These are phyloP conservation scores for Allobates femoralis DNA, from an alignment of 2,797 vertebrate genomes.

Conservation along the genomic window DNA sequence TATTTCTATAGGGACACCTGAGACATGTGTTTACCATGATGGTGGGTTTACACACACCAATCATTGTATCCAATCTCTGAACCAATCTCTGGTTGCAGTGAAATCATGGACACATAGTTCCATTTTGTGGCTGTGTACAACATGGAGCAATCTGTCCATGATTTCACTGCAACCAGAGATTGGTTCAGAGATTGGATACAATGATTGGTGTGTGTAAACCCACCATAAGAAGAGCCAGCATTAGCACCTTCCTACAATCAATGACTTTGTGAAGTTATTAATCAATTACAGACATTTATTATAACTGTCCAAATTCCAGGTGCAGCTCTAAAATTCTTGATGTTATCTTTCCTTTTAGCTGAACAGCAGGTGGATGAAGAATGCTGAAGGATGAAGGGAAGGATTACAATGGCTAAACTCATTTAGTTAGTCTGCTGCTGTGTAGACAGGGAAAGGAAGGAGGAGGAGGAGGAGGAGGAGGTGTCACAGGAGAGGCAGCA, in stretches of 20 bases:
- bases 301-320: neutral
- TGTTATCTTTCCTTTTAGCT: constrained; percentile 7
- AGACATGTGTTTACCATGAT: too few relatives aligned
- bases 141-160: too few relatives aligned
- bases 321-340: neutral
- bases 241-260: neutral
- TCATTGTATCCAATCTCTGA: too few relatives aligned
- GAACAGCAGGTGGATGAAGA: constrained; percentile 54
- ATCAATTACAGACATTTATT: neutral
- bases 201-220: too few relatives aligned
- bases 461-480: constrained; percentile 7
- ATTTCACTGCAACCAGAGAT: too few relatives aligned
- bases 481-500: constrained; percentile 10
- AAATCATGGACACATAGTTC: too few relatives aligned
- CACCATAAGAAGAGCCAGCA: neutral
- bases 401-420: constrained; percentile 52
- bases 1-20: too few relatives aligned
- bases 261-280: neutral
- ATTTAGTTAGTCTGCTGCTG: constrained; percentile 34
- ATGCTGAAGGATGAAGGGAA: constrained; percentile 56
- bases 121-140: too few relatives aligned
- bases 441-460: constrained; percentile 26
- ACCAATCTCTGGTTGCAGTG: too few relatives aligned
- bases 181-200: too few relatives aligned
- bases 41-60: too few relatives aligned